Percentiles rank a stretch among this genome's conserved stretches.
Evolutionary conservation across 2,888 invertebrate genomes (phyloP).

Genomic region (Steromphala cineraria): DNA sequence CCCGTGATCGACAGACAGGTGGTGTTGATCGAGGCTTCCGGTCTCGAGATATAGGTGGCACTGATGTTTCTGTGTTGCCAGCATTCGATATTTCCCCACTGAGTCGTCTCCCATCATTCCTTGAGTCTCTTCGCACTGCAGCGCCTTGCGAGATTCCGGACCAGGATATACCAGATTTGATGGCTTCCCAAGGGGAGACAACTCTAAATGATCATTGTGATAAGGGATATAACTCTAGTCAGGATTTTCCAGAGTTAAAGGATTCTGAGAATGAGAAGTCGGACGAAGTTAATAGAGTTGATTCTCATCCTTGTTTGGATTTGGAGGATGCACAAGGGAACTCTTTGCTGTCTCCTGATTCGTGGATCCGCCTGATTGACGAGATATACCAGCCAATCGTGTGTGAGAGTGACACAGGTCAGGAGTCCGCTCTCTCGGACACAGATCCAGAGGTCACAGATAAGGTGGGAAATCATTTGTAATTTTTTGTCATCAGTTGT

Average conservation of each 20-base stretch:
- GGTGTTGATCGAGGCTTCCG: not conserved
- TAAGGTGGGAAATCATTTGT: not conserved
- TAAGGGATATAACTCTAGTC: not conserved
- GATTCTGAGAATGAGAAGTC: not conserved
- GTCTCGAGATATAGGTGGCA: not conserved
- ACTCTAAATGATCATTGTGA: not conserved
- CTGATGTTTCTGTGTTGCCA: not conserved
- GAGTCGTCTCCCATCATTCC: not conserved
- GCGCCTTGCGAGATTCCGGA: not conserved
- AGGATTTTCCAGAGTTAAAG: not conserved
- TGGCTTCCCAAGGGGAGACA: not conserved
- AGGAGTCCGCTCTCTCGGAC: not conserved
- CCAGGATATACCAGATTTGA: not conserved
- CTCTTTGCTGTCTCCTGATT: conserved; percentile 20
- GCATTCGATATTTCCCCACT: not conserved
- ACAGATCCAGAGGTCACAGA: not conserved
- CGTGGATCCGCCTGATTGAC: conserved; percentile 22
- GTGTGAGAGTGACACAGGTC: conserved; percentile 6
- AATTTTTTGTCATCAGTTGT: not conserved
- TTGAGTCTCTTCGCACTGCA: not conserved
- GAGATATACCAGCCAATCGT: conserved; percentile 19
- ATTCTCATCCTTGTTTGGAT: not conserved
- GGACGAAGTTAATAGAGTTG: not conserved
- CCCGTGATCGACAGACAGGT: not conserved
- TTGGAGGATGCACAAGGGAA: not conserved